Base-by-base conservation (phyloP, 2,797 vertebrate species). In the Bufotes viridis region DNA sequence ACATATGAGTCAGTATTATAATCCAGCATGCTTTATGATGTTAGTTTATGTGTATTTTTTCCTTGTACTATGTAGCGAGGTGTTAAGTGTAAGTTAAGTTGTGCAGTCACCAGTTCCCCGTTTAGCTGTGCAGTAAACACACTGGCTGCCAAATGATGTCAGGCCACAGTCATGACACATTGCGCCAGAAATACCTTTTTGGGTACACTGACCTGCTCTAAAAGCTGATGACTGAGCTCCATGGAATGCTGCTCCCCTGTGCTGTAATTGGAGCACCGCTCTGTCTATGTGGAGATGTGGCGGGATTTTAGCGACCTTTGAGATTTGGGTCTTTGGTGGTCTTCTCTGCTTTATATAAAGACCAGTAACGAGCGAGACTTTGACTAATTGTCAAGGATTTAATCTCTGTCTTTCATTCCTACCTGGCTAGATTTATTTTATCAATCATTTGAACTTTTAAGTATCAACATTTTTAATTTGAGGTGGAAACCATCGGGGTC, bases 121-220 rank as follows among this genome's bases (percentile, higher is more conserved):
- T 85, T 10, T 26, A 58, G 87, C 65, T 0, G 0, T 20, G 60
- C 87, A 89, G 87, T 90, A 90, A 90, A 90, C 69, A 70, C 81
- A 75, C 42, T 76, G 0, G 22, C 26, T 91, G 82, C 91, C 92
- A 90, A 80, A 86, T 0, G 10, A 91, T 82, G 90, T 91, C 78
- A 0, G 82, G 78, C 81, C 78, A 49, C 80, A 80, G 86, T 70
- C 84, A 78, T 76, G 84, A 88, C 0, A 1, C 0, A 74, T 61
- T 63, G 78, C 84, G 88, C 83, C 49, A 78, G 70, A 76, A 90
- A 90, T 90, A 89, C 82, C 85, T 90, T 92, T 88, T 88, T 86
- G 89, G 90, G 90, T 92, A 87, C 85, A 91, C 82, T 82, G 85
- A 74, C 70, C 42, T 60, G 53, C 70, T 82, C 87, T 5, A 53